Base-by-base conservation (phyloP, 2,113 vertebrate genomes). In the Nesogale talazaci region DNA sequence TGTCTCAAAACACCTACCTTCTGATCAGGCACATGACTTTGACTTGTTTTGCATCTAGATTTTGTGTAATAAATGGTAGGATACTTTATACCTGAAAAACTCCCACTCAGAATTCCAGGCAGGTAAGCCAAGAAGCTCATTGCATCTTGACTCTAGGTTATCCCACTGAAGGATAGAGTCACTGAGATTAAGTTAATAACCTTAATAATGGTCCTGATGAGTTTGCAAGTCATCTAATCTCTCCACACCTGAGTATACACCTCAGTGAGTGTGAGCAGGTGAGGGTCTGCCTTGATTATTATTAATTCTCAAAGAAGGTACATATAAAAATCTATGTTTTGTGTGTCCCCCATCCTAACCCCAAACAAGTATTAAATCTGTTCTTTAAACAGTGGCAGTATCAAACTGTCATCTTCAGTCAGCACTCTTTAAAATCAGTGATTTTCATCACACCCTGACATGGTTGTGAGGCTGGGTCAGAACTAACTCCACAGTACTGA, bases 331-430 rank as follows among this genome's bases (percentile, higher is more conserved):
- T 0, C 17, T 38, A 57, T 69, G 15, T 27, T 70, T 42, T 79
- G 22, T 27, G 89, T n/a, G n/a, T n/a, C 61, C 29, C 25, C 8
- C 52, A 70, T 57, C 75, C 59, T 11, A 2, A 52, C 46, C 46
- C 46, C 75, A 89, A 91, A 36, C 77, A 86, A 61, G 16, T 52
- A 72, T 38, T 94, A 86, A 76, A 82, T 94, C 95, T 79, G 69
- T 15, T 84, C 40, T 92, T 85, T 91, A 85, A 90, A 86, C 70
- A 83, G 19, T 83, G 46, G 46, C 46, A 52, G 46, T 52, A 52
- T 8, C 46, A 52, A 52, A 52, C 14, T 6, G 46, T 10, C 46
- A 2, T 52, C 9, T 52, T 52, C 46, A 52, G 46, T 12, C 42
- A 11, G 14, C 46, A 52, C 46, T 52, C 46, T 12, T 52, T 46